Percentiles rank a stretch among this genome's conserved stretches.
Conservation (phyloP, 2,888 invertebrate species). For the Notodromas monacha region DNA sequence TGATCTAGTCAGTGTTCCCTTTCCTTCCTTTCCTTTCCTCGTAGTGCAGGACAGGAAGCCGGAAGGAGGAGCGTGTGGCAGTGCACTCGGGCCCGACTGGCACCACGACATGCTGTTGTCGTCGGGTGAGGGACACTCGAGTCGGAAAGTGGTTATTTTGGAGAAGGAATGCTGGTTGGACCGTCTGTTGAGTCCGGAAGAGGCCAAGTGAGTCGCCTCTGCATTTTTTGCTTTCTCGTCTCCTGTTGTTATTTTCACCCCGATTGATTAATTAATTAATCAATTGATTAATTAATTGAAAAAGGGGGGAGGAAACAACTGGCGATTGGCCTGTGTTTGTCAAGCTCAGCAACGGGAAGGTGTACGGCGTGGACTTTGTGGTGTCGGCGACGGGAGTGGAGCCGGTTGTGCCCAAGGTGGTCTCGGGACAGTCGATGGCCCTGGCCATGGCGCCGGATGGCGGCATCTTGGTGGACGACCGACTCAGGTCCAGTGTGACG, state of each 20-base stretch:
- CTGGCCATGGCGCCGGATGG: slow-evolving; percentile 24
- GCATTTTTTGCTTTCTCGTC: too few species aligned
- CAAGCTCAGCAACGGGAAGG: slow-evolving; percentile 32
- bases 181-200: slow-evolving; percentile 13
- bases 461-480: slow-evolving; percentile 52
- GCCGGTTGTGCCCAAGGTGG: slow-evolving; percentile 13
- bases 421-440: not conserved
- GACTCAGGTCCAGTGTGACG: slow-evolving; percentile 39
- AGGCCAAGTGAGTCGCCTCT: too few species aligned
- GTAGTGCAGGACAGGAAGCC: slow-evolving; percentile 1
- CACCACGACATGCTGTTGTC: slow-evolving; percentile 16
- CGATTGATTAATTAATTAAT: too few species aligned
- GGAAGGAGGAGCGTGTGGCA: slow-evolving; percentile 22
- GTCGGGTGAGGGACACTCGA: slow-evolving; percentile 13
- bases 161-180: slow-evolving; percentile 18
- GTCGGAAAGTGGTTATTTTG: slow-evolving; percentile 19
- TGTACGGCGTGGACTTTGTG: slow-evolving; percentile 49
- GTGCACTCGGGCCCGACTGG: slow-evolving; percentile 94
- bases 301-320: slow-evolving; percentile 8
- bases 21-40: slow-evolving; percentile 1
- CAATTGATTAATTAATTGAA: too few species aligned
- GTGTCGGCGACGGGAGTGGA: slow-evolving; percentile 81
- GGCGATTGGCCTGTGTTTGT: slow-evolving; percentile 43
- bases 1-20: slow-evolving; percentile 6
- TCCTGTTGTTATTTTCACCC: too few species aligned